Conservation (phyloP, 2,888 invertebrate genomes). For the Acanthococcus lagerstroemiae region DNA sequence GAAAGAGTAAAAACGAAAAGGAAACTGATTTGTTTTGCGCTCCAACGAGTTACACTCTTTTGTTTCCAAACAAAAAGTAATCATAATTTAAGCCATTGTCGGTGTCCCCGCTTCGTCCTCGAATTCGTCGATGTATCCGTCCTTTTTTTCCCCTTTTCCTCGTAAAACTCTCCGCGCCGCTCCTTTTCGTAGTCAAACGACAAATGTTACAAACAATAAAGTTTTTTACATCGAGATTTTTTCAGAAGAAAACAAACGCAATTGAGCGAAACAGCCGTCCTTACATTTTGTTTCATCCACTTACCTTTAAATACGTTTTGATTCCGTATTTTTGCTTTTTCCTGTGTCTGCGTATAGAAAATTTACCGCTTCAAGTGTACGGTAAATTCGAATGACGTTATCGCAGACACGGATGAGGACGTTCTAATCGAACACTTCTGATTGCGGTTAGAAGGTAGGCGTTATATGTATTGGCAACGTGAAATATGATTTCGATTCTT, state of each 20-base stretch:
- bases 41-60: constrained; percentile 28
- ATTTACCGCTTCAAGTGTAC: neutral
- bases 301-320: constrained; percentile 26
- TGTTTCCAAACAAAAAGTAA: constrained; percentile 28
- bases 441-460: too few species aligned
- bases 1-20: constrained; percentile 17
- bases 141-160: constrained; percentile 1
- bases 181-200: constrained; percentile 1
- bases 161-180: neutral
- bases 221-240: constrained; percentile 4
- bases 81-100: constrained; percentile 30
- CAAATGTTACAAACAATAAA: constrained; percentile 25
- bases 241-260: constrained; percentile 25
- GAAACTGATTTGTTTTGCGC: constrained; percentile 30
- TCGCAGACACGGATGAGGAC: too few species aligned
- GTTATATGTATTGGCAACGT: too few species aligned
- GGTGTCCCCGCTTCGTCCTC: constrained; percentile 8
- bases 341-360: constrained; percentile 16
- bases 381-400: neutral
- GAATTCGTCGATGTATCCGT: constrained; percentile 3
- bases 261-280: constrained; percentile 25
- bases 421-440: too few species aligned
- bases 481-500: too few species aligned
- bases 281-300: constrained; percentile 27
- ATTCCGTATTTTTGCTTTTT: constrained; percentile 25